Percentiles rank a stretch among this genome's conserved stretches.
Conservation (phyloP, 2,888 invertebrate species). For the Euphydryas editha region DNA sequence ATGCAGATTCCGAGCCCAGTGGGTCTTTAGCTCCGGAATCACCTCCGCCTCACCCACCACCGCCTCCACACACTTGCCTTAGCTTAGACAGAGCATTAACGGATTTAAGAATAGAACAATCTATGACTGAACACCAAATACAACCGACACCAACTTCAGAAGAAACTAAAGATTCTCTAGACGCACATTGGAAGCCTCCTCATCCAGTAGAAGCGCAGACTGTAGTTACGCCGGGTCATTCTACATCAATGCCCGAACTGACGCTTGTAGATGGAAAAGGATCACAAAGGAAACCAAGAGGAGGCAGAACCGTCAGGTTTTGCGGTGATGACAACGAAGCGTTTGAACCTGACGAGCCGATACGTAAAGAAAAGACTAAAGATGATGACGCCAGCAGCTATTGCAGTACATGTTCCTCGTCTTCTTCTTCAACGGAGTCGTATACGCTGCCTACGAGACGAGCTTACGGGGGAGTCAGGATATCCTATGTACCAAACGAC, state of each 20-base stretch:
- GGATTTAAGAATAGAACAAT: conserved; percentile 85
- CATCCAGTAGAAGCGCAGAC: conserved; percentile 78
- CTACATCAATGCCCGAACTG: conserved; percentile 78
- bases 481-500: conserved; percentile 97
- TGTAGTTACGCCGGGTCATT: conserved; percentile 80
- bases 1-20: conserved; percentile 85
- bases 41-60: conserved; percentile 79
- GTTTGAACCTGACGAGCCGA: conserved; percentile 74
- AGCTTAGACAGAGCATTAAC: conserved; percentile 75
- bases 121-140: conserved; percentile 87
- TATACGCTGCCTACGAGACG: conserved; percentile 93
- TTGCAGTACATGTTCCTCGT: conserved; percentile 95
- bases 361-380: conserved; percentile 60
- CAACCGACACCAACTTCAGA: conserved; percentile 80
- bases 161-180: conserved; percentile 61
- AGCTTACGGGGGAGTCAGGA: conserved; percentile 94
- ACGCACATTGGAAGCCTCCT: conserved; percentile 82
- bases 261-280: conserved; percentile 77
- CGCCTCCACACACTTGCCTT: conserved; percentile 73
- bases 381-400: conserved; percentile 89
- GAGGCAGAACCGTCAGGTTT: conserved; percentile 74
- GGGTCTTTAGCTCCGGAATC: conserved; percentile 75
- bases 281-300: conserved; percentile 59
- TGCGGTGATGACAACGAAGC: conserved; percentile 78
- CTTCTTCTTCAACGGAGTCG: conserved; percentile 94